Evolutionary conservation across 2,113 vertebrate species (phyloP), one percentile per base, ranked within the genome.

Genomic region (Capricornis sumatraensis): DNA sequence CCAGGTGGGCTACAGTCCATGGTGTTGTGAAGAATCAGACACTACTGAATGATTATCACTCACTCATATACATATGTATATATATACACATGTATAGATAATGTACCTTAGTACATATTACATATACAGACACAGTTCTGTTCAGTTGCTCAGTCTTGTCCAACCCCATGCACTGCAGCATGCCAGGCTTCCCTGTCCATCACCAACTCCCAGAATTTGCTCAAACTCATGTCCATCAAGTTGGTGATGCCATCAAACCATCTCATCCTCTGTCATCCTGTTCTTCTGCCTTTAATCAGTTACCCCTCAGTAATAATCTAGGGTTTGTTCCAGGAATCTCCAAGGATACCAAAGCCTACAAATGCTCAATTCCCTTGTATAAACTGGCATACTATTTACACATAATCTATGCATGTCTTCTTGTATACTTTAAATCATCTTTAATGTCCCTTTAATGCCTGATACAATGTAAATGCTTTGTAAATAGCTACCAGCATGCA

Each of bases 221-320:
- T 71, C 5, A 40, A 71, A 23, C 10, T 40, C 67, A 71, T 71
- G 67, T 23, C n/a, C n/a, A 40, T 71, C n/a, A 40, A 40, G 10
- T 6, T 71, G n/a, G n/a, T 23, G 67, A 40, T 71, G 19, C n/a
- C n/a, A 40, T 40, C 67, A 19, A 74, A 23, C 19, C n/a, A 40
- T 40, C n/a, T 40, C n/a, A 74, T 74, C n/a, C 10, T 40, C 67
- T 74, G 19, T 40, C 5, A 6, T 40, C n/a, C 5, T 0, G 0
- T 74, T 40, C 16, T 71, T 40, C 67, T 40, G 67, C 19, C n/a
- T 13, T 74, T 6, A 74, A 40, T 40, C 19, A 74, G 19, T 43
- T 25, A 43, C 40, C 71, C 23, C 40, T 76, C 6, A 76, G 23
- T 76, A 76, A 27, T 27, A 43, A 76, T 14, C 71, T 27, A 27